Percentiles rank a stretch among this genome's conserved stretches.
Conservation (phyloP, 2,797 vertebrate species). For the Fratercula arctica region DNA sequence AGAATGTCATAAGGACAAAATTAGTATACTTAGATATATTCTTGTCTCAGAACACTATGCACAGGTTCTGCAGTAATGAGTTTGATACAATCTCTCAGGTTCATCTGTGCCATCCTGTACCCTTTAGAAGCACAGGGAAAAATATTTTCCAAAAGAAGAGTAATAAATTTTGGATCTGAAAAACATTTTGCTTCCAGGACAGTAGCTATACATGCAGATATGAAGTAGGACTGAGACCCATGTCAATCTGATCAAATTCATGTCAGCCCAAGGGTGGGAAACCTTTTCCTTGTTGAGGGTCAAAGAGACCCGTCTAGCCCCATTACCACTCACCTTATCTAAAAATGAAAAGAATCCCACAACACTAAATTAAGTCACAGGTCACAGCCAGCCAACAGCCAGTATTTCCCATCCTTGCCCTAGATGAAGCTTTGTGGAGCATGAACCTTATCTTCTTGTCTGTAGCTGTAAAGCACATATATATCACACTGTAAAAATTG, state of each 20-base stretch:
- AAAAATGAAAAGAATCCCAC: background rate
- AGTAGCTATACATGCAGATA: background rate
- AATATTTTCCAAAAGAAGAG: background rate
- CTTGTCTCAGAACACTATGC: background rate
- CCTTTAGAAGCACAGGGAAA: background rate
- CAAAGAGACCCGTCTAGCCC: background rate
- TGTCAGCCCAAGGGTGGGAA: background rate
- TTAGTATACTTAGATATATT: background rate
- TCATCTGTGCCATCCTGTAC: background rate
- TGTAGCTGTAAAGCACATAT: background rate
- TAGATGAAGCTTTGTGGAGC: background rate
- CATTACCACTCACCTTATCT: background rate
- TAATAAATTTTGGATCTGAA: background rate
- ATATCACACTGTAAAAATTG: background rate
- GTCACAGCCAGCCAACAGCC: background rate
- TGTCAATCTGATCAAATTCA: background rate
- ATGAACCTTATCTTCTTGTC: background rate
- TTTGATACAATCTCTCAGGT: slow-evolving; percentile 10
- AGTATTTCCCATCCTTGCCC: background rate
- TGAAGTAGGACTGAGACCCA: background rate
- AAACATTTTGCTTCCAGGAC: background rate
- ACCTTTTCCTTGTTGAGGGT: background rate
- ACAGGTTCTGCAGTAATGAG: background rate
- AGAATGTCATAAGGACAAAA: background rate
- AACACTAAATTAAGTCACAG: background rate